phyloP scores from a whole-genome alignment of 2,888 invertebrate species.

The Heliconius erato region DNA sequence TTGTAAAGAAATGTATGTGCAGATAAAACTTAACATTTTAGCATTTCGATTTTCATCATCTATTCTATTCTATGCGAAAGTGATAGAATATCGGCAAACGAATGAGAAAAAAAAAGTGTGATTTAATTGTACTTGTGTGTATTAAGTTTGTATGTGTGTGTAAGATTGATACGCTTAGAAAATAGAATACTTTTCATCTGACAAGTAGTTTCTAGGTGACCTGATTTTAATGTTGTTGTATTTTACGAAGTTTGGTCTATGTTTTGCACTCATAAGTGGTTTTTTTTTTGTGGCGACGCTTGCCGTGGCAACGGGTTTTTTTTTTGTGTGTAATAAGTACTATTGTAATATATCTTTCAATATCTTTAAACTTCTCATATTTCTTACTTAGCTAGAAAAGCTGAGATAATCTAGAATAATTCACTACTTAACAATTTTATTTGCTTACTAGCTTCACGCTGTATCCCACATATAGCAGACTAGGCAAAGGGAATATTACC shows the following conservation, averaged over 20 bases:
- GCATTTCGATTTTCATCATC: constrained; percentile 57
- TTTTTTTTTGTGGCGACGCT: too few species aligned
- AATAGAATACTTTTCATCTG: neutral
- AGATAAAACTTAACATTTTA: constrained; percentile 53
- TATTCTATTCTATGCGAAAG: constrained; percentile 48
- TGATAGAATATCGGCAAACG: constrained; percentile 52
- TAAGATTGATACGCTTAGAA: constrained; percentile 2
- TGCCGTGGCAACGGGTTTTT: too few species aligned
- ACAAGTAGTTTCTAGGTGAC: constrained; percentile 7
- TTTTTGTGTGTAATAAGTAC: too few species aligned
- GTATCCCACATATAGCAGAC: too few species aligned
- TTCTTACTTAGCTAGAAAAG: too few species aligned
- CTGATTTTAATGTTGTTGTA: neutral
- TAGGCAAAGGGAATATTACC: too few species aligned
- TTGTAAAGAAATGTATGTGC: neutral
- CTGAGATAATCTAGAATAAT: too few species aligned
- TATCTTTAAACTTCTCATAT: too few species aligned
- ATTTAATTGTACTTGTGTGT: neutral
- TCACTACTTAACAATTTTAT: too few species aligned
- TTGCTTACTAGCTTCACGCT: too few species aligned
- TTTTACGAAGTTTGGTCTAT: neutral
- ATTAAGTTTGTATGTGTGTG: neutral
- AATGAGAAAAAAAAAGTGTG: constrained; percentile 2
- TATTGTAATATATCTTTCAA: too few species aligned
- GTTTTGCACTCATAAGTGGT: too few species aligned